Conservation (phyloP, 2,113 vertebrate genomes). For the Danio rerio region GRCz12tu NC_133176.1:2361001-2361500, state of each 20-base stretch:
- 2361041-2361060: slow-evolving; percentile 35
- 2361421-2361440: no score
- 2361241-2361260: no score
- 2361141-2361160: slow-evolving; percentile 49
- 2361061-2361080: slow-evolving; percentile 29
- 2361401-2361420: no score
- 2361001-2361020: slow-evolving; percentile 36
- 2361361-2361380: no score
- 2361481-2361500: no score
- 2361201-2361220: background rate
- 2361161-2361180: slow-evolving; percentile 35
- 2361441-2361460: no score
- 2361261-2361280: no score
- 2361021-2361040: slow-evolving; percentile 44
- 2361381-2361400: no score
- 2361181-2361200: background rate
- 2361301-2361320: background rate
- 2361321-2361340: background rate
- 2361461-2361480: no score
- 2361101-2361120: slow-evolving; percentile 10
- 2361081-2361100: background rate
- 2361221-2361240: no score
- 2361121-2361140: background rate
- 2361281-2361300: background rate
- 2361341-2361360: background rate